Evolutionary conservation across 2,113 vertebrate species (phyloP), one percentile per base, ranked within the genome.

Genomic region (Colius striatus): DNA sequence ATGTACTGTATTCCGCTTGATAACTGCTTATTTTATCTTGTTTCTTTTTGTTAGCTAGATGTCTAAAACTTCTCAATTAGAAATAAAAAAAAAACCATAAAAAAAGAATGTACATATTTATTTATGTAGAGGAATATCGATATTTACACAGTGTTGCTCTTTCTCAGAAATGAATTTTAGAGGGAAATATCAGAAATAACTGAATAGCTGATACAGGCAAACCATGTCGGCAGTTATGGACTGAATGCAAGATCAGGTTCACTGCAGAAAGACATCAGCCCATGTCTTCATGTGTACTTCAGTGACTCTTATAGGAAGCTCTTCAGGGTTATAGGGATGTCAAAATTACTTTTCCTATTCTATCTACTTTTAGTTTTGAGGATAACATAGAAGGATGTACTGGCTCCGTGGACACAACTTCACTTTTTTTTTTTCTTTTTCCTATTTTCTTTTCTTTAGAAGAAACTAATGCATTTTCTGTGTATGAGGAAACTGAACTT

Each of bases 401-500:
- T 47, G 62, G 25, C 45, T 75, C n/a, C 41, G 30, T 81, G 36
- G 43, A 78, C 5, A 17, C 3, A 54, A 27, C 22, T 63, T 36
- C 5, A 2, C 14, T 17, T 36, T 3, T 23, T 38, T 3, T 14
- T 11, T 5, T 76, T 22, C 14, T 73, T 87, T 74, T 67, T 16
- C 26, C 14, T 41, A 2, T 53, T 47, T n/a, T 66, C 57, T 63
- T 65, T 87, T 32, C 54, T 60, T 63, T 32, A 30, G 81, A 55
- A 92, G 57, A 90, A 95, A 81, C 90, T 92, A 96, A 95, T 96
- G 93, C 57, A 68, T 93, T 96, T 97, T 95, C 65, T 87, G 48
- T 96, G 92, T 96, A 78, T 66, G 30, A 84, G 88, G 72, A 77
- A 88, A 54, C 0, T 0, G 84, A 87, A 43, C 20, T 3, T 66